These are phyloP conservation scores for Adrianichthys oophorus DNA, from an alignment of 2,797 vertebrate species.

Conservation along the genomic window DNA sequence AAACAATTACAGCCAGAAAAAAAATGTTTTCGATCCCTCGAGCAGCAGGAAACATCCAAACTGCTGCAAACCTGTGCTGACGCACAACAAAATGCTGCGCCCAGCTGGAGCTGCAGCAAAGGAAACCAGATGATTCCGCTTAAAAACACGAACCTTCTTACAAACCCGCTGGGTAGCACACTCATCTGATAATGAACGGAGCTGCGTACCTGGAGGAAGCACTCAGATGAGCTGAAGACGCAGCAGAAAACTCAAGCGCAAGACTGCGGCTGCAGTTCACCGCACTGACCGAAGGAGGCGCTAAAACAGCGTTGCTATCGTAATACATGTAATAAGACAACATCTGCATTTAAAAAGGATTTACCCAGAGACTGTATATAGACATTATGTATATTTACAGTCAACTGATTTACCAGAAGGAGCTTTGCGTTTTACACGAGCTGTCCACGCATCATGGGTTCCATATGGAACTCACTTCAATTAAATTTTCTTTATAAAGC, in stretches of 20 bases:
- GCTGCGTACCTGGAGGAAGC: constrained; percentile 28
- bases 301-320: constrained; percentile 13
- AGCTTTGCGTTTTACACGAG: too few species aligned
- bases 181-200: not conserved
- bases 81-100: not conserved
- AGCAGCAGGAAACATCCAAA: constrained; percentile 2
- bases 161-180: too few species aligned
- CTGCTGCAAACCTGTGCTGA: not conserved
- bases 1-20: not conserved
- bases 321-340: not conserved
- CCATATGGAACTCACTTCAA: too few species aligned
- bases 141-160: too few species aligned
- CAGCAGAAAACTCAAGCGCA: constrained; percentile 35
- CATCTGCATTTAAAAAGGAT: not conserved
- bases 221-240: constrained; percentile 8
- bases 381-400: too few species aligned
- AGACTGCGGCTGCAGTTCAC: constrained; percentile 61
- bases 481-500: too few species aligned
- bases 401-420: too few species aligned
- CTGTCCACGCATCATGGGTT: too few species aligned
- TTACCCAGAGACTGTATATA: too few species aligned
- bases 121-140: not conserved
- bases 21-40: constrained; percentile 2
- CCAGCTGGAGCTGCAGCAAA: constrained; percentile 17
- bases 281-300: constrained; percentile 15